A percentile compares a stretch with the other conserved stretches of the same genome.
Evolutionary conservation across 2,888 invertebrate species (phyloP).

Genomic region (Spialia ferax): DNA sequence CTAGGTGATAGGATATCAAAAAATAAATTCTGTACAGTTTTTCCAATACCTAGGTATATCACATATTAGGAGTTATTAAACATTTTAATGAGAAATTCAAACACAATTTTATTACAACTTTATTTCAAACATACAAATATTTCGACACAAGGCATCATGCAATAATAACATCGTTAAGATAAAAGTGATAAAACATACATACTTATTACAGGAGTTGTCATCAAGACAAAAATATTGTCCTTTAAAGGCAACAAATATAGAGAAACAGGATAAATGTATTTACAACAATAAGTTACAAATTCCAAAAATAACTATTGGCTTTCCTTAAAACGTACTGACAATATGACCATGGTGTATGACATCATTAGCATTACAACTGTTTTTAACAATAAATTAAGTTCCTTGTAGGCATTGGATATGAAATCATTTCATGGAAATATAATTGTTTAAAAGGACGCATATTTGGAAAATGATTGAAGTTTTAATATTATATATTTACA

Average conservation of each 20-base stretch:
- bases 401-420: not conserved
- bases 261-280: constrained; percentile 27
- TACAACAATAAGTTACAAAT: constrained; percentile 9
- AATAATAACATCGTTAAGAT: constrained; percentile 39
- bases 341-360: not conserved
- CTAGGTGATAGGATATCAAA: not conserved
- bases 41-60: not conserved
- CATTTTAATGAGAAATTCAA: no score
- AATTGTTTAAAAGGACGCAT: not conserved
- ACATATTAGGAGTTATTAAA: not conserved
- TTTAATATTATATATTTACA: constrained; percentile 11
- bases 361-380: not conserved
- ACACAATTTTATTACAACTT: constrained; percentile 53
- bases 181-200: constrained; percentile 42
- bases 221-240: constrained; percentile 22
- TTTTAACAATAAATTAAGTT: constrained; percentile 12
- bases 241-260: constrained; percentile 12
- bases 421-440: constrained; percentile 27
- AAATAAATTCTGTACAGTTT: not conserved
- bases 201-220: constrained; percentile 9
- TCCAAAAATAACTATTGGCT: constrained; percentile 23
- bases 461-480: not conserved
- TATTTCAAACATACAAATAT: constrained; percentile 78
- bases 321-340: constrained; percentile 21
- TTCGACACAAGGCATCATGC: constrained; percentile 54